A percentile compares a stretch with the other conserved stretches of the same genome.
Evolutionary conservation across 2,888 invertebrate genomes (phyloP).

Genomic region (Rhagonycha lutea): DNA sequence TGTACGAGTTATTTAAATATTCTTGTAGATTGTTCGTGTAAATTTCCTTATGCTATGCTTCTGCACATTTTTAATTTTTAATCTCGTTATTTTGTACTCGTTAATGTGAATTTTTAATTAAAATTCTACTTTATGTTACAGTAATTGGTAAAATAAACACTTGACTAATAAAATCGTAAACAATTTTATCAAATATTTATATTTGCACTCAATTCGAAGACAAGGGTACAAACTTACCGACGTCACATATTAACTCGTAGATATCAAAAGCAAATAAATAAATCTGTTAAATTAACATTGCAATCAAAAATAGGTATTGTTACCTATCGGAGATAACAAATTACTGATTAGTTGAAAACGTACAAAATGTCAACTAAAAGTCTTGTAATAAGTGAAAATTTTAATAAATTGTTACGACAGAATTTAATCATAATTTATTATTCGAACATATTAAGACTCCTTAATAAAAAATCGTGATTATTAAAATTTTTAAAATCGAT

Average conservation of each 20-base stretch:
- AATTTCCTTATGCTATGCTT: not conserved
- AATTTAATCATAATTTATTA: not conserved
- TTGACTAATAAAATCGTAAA: not conserved
- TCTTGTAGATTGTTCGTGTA: too few species aligned
- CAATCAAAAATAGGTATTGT: not conserved
- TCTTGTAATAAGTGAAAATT: not conserved
- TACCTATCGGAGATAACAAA: not conserved
- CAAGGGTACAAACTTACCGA: not conserved
- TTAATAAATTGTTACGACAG: not conserved
- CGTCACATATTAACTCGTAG: not conserved
- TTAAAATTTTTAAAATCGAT: not conserved
- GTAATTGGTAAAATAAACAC: not conserved
- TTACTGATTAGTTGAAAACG: not conserved
- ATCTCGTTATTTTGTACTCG: not conserved
- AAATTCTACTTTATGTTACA: not conserved
- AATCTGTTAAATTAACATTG: not conserved
- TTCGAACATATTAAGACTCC: not conserved
- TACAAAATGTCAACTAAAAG: not conserved
- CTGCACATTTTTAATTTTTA: not conserved
- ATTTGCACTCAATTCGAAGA: not conserved
- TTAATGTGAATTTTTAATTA: not conserved
- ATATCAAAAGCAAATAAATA: not conserved
- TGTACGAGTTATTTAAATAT: not conserved
- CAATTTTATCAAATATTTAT: not conserved
- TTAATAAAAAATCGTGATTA: not conserved